Conservation (phyloP, 2,113 vertebrate genomes). For the Probosciger aterrimus region DNA sequence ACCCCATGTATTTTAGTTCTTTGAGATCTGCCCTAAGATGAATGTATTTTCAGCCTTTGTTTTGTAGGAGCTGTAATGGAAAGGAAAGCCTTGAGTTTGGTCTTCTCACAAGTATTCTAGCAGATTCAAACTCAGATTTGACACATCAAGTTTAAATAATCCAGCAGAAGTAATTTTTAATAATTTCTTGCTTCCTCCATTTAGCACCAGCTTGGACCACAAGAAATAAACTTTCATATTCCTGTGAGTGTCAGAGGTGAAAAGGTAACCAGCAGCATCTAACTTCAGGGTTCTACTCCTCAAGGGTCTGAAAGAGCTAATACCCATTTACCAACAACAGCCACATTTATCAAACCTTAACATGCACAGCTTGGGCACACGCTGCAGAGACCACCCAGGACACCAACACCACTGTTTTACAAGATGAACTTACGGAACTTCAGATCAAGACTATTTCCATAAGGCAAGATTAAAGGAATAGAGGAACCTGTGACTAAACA, state of each 20-base stretch:
- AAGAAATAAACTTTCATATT: not conserved
- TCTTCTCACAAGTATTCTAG: not conserved
- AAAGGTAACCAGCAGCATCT: not conserved
- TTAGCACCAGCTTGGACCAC: not conserved
- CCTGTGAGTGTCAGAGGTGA: not conserved
- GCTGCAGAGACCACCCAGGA: not conserved
- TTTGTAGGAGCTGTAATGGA: not conserved
- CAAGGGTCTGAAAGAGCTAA: not conserved
- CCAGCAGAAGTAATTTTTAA: not conserved
- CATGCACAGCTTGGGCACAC: accelerated
- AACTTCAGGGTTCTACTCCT: not conserved
- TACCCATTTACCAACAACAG: not conserved
- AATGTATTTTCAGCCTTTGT: not conserved
- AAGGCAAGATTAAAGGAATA: not conserved
- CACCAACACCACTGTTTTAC: not conserved
- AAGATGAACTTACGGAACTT: not conserved
- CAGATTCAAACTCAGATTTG: not conserved
- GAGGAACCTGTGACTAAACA: not conserved
- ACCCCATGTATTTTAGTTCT: accelerated
- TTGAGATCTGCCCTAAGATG: accelerated
- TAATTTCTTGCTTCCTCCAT: not conserved
- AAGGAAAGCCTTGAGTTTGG: not conserved
- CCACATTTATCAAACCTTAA: not conserved
- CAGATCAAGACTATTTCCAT: not conserved
- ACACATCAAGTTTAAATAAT: not conserved